Base-by-base conservation (phyloP, 2,113 vertebrate genomes). In the Corythoichthys haematopterus region DNA sequence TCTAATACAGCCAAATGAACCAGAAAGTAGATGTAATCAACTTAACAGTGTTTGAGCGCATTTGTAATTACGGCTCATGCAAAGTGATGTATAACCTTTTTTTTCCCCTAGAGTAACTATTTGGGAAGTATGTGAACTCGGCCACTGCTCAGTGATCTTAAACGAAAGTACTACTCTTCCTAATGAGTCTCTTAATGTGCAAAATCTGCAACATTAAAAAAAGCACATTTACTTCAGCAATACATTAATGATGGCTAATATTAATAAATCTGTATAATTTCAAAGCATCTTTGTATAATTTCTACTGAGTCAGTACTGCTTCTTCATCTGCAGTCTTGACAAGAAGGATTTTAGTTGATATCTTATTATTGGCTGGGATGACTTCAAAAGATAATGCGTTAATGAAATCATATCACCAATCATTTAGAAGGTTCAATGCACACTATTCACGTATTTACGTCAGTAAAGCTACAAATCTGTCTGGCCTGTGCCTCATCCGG, bases 1-100 rank as follows among this genome's bases (percentile, higher is more conserved):
- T 52, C 65, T 40, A 45, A 59, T 33, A 33, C 57, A 58, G 60
- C 28, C 47, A 51, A 78, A 72, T 56, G 8, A 70, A 69, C 15
- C 16, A 45, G 33, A 47, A 37, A 64, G 47, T 58, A 74, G 51
- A 62, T 59, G 46, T 59, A 64, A 71, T 73, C 50, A 38, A 62
- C 43, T 43, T 61, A 43, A 43, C 58, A 60, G 20, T 45, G 40
- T 62, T 62, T 28, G 60, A 62, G 43, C 20, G 20, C 45, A 33
- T 46, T 4, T 33, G 38, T 45, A 50, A 11, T 71, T 46, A 20
- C 59, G 37, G 11, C 36, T 37, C 33, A 13, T 14, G n/a, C 20
- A 51, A 65, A 51, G 16, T 52, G 63, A 65, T 65, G 60, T 37
- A 33, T 46, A 46, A 62, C 20, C 60, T 35, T 38, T 11, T 15